Evolutionary conservation across 2,888 invertebrate genomes (phyloP).

Genomic region (Coenonympha arcania): DNA sequence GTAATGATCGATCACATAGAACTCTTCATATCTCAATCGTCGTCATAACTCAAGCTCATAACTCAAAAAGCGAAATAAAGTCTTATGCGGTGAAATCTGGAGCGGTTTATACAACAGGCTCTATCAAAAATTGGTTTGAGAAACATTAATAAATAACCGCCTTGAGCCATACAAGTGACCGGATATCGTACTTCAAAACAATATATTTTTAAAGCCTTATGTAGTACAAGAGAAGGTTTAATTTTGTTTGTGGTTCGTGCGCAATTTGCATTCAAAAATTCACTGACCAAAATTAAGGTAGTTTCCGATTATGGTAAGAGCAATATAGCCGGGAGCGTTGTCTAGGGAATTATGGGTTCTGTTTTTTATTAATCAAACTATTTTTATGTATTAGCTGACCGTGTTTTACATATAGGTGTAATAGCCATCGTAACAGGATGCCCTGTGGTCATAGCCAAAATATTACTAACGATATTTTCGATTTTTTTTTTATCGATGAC

Average conservation of each 20-base stretch:
- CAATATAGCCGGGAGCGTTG: constrained; percentile 60
- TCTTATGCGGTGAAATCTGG: constrained; percentile 50
- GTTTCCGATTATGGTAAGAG: constrained; percentile 60
- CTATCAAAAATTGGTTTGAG: constrained; percentile 58
- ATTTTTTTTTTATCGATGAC: not conserved
- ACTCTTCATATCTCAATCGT: constrained; percentile 39
- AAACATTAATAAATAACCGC: constrained; percentile 66
- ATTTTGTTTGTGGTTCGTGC: constrained; percentile 20
- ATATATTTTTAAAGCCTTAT: constrained; percentile 28
- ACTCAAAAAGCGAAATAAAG: constrained; percentile 53
- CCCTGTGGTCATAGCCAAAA: constrained; percentile 7
- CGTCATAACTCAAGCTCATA: constrained; percentile 42
- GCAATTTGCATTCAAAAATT: constrained; percentile 65
- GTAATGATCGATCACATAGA: constrained; percentile 35
- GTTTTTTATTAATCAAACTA: constrained; percentile 38
- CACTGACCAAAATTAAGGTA: constrained; percentile 69
- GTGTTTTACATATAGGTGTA: constrained; percentile 4
- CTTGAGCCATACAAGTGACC: constrained; percentile 59
- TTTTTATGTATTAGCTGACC: constrained; percentile 23
- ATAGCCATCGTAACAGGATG: not conserved
- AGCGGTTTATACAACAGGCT: constrained; percentile 54
- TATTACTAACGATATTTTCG: not conserved
- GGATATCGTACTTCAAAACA: constrained; percentile 48
- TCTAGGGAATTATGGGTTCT: constrained; percentile 49
- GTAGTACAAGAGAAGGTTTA: constrained; percentile 22